Conservation (phyloP, 2,888 invertebrate species). For the Ennomos quercinarius region DNA sequence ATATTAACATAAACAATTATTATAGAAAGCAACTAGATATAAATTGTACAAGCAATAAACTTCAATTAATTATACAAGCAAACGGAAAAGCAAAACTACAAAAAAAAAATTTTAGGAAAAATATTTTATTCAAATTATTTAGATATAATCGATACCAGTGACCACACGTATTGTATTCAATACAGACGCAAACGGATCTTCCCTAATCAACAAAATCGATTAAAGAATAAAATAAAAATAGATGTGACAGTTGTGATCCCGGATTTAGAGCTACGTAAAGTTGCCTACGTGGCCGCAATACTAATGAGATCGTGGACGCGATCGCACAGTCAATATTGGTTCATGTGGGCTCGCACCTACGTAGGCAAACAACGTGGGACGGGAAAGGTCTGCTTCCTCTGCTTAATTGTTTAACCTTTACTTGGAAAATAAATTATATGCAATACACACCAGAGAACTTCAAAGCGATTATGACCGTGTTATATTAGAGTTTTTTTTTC, state of each 20-base stretch:
- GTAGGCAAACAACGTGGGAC: slow-evolving; percentile 2
- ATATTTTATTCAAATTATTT: too few relatives aligned
- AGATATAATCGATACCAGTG: too few relatives aligned
- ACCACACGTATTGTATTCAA: slow-evolving; percentile 12
- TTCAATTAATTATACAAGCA: too few relatives aligned
- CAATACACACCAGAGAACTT: not conserved
- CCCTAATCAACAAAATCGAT: slow-evolving; percentile 19
- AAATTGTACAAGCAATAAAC: too few relatives aligned
- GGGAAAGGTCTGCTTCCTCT: slow-evolving; percentile 1
- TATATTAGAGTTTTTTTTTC: too few relatives aligned
- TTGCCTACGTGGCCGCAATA: slow-evolving; percentile 19
- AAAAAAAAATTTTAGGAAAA: too few relatives aligned
- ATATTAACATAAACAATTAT: too few relatives aligned
- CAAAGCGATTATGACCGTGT: not conserved
- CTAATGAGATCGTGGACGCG: slow-evolving; percentile 13
- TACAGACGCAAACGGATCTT: slow-evolving; percentile 16
- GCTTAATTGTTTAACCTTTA: too few relatives aligned
- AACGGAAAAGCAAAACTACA: too few relatives aligned
- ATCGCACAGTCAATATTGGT: slow-evolving; percentile 12
- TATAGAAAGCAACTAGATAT: too few relatives aligned
- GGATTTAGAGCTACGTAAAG: slow-evolving; percentile 16
- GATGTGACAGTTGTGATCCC: slow-evolving; percentile 20
- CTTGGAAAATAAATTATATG: too few relatives aligned
- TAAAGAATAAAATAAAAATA: slow-evolving; percentile 19
- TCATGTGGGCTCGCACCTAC: slow-evolving; percentile 18